phyloP scores from a whole-genome alignment of 2,113 vertebrate species.

The Ranitomeya variabilis region DNA sequence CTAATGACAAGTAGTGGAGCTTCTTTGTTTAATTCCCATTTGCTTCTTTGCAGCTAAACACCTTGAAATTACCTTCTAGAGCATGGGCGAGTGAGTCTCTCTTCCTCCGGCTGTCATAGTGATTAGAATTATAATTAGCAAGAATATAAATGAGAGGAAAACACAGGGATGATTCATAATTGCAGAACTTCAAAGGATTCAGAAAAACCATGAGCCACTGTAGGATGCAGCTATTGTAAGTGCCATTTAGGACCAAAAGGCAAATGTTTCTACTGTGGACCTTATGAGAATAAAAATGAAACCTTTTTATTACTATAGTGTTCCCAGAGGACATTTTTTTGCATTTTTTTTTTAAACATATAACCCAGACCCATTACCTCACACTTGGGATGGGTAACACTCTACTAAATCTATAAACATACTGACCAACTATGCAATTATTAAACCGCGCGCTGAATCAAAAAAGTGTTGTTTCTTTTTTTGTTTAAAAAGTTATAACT shows the following conservation, averaged over 20 bases:
- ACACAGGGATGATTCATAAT: conserved; percentile 68
- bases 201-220: conserved; percentile 55
- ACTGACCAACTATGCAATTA: too few species aligned
- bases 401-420: too few species aligned
- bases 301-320: neutral
- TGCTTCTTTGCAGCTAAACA: conserved; percentile 74
- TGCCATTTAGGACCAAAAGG: conserved; percentile 54
- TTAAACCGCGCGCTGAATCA: too few species aligned
- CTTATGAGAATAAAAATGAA: conserved; percentile 53
- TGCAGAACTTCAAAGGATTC: conserved; percentile 68
- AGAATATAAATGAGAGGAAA: conserved; percentile 66
- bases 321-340: too few species aligned
- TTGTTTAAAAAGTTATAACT: too few species aligned
- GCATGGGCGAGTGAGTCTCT: conserved; percentile 70
- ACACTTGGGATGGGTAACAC: too few species aligned
- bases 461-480: too few species aligned
- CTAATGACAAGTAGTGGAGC: conserved; percentile 62
- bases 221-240: conserved; percentile 56
- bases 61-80: conserved; percentile 80
- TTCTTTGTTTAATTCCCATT: conserved; percentile 75
- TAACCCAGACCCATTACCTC: too few species aligned
- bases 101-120: conserved; percentile 71
- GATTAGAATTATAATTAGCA: conserved; percentile 85
- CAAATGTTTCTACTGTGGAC: conserved; percentile 54
- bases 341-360: too few species aligned